Percentiles rank a stretch among this genome's conserved stretches.
phyloP scores from a whole-genome alignment of 1,140 invertebrate species.

The Sinella curviseta region DNA sequence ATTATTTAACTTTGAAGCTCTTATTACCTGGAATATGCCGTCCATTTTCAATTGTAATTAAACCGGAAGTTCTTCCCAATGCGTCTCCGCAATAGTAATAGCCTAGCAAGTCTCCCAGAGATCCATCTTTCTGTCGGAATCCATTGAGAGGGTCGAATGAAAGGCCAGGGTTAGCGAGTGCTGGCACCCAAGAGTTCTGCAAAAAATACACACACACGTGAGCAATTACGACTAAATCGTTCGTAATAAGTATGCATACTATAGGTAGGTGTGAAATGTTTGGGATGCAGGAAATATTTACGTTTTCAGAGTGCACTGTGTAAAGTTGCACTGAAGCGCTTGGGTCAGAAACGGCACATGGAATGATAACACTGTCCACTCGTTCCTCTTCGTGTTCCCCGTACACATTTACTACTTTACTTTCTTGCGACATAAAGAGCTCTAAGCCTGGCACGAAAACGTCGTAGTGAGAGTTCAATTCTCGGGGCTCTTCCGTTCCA shows the following conservation, averaged over 20 bases:
- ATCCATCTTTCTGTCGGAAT: conserved; percentile 26
- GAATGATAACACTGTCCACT: conserved; percentile 14
- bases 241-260: background rate
- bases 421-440: conserved; percentile 22
- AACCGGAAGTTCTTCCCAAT: background rate
- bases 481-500: conserved; percentile 25
- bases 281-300: background rate
- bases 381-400: conserved; percentile 22
- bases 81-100: conserved; percentile 34
- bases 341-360: conserved; percentile 36
- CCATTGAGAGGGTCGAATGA: conserved; percentile 30
- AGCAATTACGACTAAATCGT: background rate
- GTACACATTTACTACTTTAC: conserved; percentile 33
- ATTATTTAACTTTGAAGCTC: too few relatives aligned
- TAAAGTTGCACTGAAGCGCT: conserved; percentile 6
- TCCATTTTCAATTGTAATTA: conserved; percentile 33
- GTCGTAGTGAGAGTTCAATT: conserved; percentile 31
- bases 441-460: conserved; percentile 31
- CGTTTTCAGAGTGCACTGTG: conserved; percentile 6
- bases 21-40: conserved; percentile 25
- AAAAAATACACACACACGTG: background rate
- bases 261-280: background rate
- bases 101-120: conserved; percentile 26
- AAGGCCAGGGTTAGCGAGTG: conserved; percentile 27
- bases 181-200: conserved; percentile 10